Conservation (phyloP, 2,113 vertebrate genomes). For the Scomber colias region DNA sequence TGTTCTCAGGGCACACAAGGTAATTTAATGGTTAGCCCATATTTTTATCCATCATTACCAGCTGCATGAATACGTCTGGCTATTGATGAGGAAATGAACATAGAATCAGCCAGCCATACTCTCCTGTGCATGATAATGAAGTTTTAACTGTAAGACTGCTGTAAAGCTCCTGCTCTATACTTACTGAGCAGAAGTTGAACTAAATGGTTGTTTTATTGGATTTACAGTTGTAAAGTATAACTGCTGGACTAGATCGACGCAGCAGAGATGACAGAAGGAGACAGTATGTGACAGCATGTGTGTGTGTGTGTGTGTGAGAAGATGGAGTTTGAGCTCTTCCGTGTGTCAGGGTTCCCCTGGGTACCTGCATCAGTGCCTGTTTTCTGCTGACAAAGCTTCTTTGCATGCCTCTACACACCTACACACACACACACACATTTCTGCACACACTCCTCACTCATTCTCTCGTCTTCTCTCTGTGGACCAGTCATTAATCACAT, state of each 20-base stretch:
- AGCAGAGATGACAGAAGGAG: slow-evolving; percentile 32
- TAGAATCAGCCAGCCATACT: slow-evolving; percentile 19
- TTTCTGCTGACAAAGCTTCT: slow-evolving; percentile 72
- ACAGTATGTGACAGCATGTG: slow-evolving; percentile 11
- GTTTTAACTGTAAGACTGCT: slow-evolving; percentile 48
- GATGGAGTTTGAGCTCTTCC: slow-evolving; percentile 27
- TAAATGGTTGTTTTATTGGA: slow-evolving; percentile 43
- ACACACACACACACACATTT: slow-evolving; percentile 6
- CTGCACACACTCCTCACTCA: slow-evolving; percentile 35
- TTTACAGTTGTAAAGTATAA: slow-evolving; percentile 19
- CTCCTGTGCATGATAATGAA: slow-evolving; percentile 49
- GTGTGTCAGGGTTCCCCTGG: slow-evolving; percentile 58
- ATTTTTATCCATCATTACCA: slow-evolving; percentile 66
- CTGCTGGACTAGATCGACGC: slow-evolving; percentile 23
- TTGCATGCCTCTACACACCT: slow-evolving; percentile 37
- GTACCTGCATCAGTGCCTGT: slow-evolving; percentile 57
- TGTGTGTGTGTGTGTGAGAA: slow-evolving; percentile 9
- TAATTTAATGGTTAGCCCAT: slow-evolving; percentile 68
- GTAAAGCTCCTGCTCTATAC: slow-evolving; percentile 13
- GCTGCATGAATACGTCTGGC: slow-evolving; percentile 38
- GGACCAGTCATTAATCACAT: slow-evolving; percentile 50
- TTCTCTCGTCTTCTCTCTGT: slow-evolving; percentile 24
- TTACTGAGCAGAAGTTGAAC: slow-evolving; percentile 17
- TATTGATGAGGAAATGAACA: slow-evolving; percentile 65
- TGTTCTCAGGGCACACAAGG: slow-evolving; percentile 58